Percentiles rank a stretch among this genome's conserved stretches.
phyloP scores from a whole-genome alignment of 1,140 invertebrate genomes.

The Polypedilum pembai region DNA sequence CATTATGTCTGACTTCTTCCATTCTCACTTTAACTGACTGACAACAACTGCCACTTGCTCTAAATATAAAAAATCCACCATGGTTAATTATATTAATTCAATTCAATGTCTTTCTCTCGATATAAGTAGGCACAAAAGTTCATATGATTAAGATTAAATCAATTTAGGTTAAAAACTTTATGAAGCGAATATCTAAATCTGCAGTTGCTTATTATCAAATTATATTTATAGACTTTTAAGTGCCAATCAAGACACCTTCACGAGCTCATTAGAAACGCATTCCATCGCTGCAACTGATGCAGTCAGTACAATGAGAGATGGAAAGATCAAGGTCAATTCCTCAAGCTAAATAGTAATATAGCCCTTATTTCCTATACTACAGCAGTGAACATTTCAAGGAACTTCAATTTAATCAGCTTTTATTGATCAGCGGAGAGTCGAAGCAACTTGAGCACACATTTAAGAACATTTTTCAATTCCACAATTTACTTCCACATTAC shows the following conservation, averaged over 20 bases:
- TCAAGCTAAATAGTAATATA: neutral
- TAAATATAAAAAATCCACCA: too few relatives aligned
- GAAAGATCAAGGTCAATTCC: slow-evolving; percentile 10
- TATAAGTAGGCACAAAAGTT: neutral
- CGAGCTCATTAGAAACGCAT: slow-evolving; percentile 16
- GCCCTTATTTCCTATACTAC: slow-evolving; percentile 15
- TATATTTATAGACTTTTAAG: neutral
- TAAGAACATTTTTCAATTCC: slow-evolving; percentile 18
- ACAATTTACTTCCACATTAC: slow-evolving; percentile 18
- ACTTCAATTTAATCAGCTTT: slow-evolving; percentile 12
- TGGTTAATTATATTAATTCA: too few relatives aligned
- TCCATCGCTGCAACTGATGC: neutral
- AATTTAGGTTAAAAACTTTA: too few relatives aligned
- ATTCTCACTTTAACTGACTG: too few relatives aligned
- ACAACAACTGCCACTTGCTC: too few relatives aligned
- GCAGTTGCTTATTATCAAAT: neutral
- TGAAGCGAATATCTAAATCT: neutral
- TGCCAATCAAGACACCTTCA: neutral
- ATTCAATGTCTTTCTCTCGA: too few relatives aligned
- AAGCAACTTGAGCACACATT: neutral
- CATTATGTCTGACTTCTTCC: too few relatives aligned
- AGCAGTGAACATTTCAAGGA: neutral
- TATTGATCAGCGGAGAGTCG: neutral
- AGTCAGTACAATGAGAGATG: neutral
- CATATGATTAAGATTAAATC: neutral